Evolutionary conservation across 2,797 vertebrate species (phyloP), one percentile per base, ranked within the genome.

Genomic region (Potorous gilbertii): DNA sequence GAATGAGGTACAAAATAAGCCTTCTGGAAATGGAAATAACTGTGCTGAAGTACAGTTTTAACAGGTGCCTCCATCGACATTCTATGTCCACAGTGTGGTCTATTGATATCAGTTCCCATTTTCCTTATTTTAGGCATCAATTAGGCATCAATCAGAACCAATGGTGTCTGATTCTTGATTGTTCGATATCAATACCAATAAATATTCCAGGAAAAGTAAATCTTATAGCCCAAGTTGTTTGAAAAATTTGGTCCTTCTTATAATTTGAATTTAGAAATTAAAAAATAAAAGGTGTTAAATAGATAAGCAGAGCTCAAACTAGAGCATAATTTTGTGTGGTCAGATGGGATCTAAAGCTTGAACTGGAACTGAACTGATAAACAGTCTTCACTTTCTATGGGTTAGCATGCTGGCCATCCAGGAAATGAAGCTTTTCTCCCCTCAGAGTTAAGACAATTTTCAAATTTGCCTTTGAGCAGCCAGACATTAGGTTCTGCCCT

Each of bases 171-270:
- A 24, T 81, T 95, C 55, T 14, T 87, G 21, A 87, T 46, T 27
- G 81, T 90, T 93, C 92, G 56, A 46, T 21, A 46, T 90, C n/a
- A 93, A 34, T 62, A 4, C 52, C 91, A 57, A 91, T 54, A 95
- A 93, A 90, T 87, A 90, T 11, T 94, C n/a, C 91, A 87, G 92
- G 81, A 93, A 94, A 93, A 55, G 8, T 34, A 12, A 3, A 91
- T 18, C 13, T 87, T 29, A 6, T 92, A 40, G 28, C 10, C 14
- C 62, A 89, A 90, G 40, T 87, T 87, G 74, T 87, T 28, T 87
- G 40, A 81, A 87, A 87, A 50, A 11, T 50, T 46, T 11, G 9
- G 18, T 87, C 74, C 74, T 50, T 87, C 2, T 87, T 87, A 87
- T 87, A 46, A 50, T 27, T 87, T 87, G 40, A 87, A 50, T 87